Evolutionary conservation across 2,797 vertebrate species (phyloP).

Genomic region (Typhlichthys eigenmanni): DNA sequence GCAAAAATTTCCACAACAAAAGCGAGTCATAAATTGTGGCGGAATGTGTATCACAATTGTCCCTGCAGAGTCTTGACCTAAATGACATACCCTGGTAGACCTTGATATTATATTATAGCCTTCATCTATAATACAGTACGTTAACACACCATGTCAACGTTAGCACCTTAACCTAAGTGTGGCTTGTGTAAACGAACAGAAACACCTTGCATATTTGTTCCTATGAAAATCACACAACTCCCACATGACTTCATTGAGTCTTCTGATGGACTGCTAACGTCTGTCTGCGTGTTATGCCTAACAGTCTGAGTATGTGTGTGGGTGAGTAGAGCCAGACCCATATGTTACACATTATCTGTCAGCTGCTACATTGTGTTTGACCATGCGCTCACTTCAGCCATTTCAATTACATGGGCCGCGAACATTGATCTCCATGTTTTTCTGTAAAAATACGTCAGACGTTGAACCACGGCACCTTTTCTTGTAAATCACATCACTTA

Average conservation of each 20-base stretch:
- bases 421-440: conserved; percentile 65
- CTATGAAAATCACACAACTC: neutral
- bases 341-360: conserved; percentile 66
- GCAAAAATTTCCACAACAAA: neutral
- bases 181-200: neutral
- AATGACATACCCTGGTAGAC: neutral
- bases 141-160: neutral
- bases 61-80: neutral
- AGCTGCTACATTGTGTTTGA: conserved; percentile 61
- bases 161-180: neutral
- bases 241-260: neutral
- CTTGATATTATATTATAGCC: neutral
- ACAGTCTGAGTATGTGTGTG: conserved; percentile 22
- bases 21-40: neutral
- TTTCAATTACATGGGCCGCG: conserved; percentile 70
- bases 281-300: conserved; percentile 18
- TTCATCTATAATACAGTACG: neutral
- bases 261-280: conserved; percentile 9
- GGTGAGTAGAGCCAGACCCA: conserved; percentile 45
- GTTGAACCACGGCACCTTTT: conserved; percentile 14
- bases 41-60: neutral
- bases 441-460: conserved; percentile 44
- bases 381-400: conserved; percentile 43
- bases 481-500: conserved; percentile 37
- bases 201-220: neutral